phyloP scores from a whole-genome alignment of 2,797 vertebrate genomes.

The Danio tinwini region DNA sequence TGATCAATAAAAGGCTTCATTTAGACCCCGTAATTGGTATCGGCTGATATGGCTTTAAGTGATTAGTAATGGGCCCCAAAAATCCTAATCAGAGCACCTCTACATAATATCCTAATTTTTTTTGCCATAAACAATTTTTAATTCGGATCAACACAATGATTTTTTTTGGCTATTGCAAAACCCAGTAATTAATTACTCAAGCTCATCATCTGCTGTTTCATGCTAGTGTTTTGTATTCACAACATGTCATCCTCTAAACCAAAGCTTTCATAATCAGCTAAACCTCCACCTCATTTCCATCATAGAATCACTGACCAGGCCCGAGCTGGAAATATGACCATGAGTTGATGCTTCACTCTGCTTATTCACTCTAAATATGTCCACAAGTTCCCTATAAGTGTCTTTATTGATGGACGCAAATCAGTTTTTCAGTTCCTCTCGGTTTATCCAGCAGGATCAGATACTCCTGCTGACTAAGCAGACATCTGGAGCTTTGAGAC shows the following conservation, averaged over 20 bases:
- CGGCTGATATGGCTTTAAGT: too few relatives aligned
- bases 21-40: too few relatives aligned
- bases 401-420: background rate
- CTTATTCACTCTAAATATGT: background rate
- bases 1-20: too few relatives aligned
- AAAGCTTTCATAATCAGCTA: background rate
- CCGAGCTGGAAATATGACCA: background rate
- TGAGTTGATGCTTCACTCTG: background rate
- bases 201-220: too few relatives aligned
- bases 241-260: background rate
- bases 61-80: too few relatives aligned
- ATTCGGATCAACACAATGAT: too few relatives aligned
- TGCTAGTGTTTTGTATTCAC: background rate
- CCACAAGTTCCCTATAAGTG: background rate
- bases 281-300: background rate
- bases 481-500: background rate
- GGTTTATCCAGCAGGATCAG: background rate
- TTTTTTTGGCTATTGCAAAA: too few relatives aligned
- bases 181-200: too few relatives aligned
- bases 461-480: background rate
- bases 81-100: too few relatives aligned
- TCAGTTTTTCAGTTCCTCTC: background rate
- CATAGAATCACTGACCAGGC: background rate
- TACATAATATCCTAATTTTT: too few relatives aligned
- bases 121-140: too few relatives aligned